Base-by-base conservation (phyloP, 2,113 vertebrate species). In the Vimba vimba region DNA sequence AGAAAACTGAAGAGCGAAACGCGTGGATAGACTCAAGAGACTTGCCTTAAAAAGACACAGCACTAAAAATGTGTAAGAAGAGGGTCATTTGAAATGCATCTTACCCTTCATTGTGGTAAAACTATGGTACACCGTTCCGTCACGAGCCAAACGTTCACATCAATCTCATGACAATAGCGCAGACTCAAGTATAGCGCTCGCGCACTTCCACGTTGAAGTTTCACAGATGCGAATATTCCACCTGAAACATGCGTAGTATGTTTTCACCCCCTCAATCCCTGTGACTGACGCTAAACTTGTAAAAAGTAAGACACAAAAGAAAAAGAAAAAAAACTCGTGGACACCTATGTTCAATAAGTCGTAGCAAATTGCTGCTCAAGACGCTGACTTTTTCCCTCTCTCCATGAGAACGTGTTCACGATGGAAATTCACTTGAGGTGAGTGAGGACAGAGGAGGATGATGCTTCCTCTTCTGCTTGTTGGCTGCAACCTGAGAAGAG, bases 61-160 rank as follows among this genome's bases (percentile, higher is more conserved):
- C 47, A 23, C 74, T 66, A 82, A 69, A 83, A 83, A 83, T 79
- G 87, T 79, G 50, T 59, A 74, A 62, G 87, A 86, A 87, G 17
- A 17, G 59, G 36, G 75, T 52, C 2, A 19, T 45, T 50, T 71
- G 25, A 74, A 66, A 43, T 19, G 19, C 64, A 77, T 12, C 92
- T 74, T 89, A 95, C 95, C 95, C 94, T 95, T 95, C 95, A 95
- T 95, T 82, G 90, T 94, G 87, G 17, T 85, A 87, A 69, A 79
- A 84, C 71, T 82, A 82, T 88, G 84, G 69, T 87, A 47, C 64
- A 84, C 64, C 73, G 89, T 83, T 50, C 88, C 60, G 83, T 62
- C 57, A 36, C 68, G 79, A 79, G 84, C 88, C 64, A 86, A 79
- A 86, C 87, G 89, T 66, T 94, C 88, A 94, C 90, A 92, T 92